These are phyloP conservation scores for Chelon auratus DNA, from an alignment of 2,797 vertebrate genomes.

Conservation along the genomic window DNA sequence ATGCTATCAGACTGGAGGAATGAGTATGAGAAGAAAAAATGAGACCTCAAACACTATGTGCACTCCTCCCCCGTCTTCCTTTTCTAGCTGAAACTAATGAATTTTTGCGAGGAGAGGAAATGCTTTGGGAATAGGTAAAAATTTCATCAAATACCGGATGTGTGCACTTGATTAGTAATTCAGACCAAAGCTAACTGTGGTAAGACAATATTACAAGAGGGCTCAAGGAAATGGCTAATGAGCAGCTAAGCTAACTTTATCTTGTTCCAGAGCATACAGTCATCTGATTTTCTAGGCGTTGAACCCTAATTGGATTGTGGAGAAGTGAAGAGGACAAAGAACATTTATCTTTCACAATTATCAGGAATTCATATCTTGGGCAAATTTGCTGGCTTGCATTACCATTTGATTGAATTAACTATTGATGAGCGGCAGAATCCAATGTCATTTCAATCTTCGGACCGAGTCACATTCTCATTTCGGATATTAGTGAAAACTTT, in stretches of 20 bases:
- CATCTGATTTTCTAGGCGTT: slow-evolving; percentile 63
- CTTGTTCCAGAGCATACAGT: slow-evolving; percentile 69
- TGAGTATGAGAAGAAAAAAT: slow-evolving; percentile 45
- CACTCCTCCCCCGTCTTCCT: slow-evolving; percentile 53
- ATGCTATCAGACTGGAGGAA: slow-evolving; percentile 63
- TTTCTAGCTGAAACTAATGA: slow-evolving; percentile 69
- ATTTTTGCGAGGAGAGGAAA: slow-evolving; percentile 71
- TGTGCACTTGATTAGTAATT: slow-evolving; percentile 79
- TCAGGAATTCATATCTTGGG: slow-evolving; percentile 70
- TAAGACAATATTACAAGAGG: slow-evolving; percentile 80
- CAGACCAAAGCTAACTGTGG: slow-evolving; percentile 77
- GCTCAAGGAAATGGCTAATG: slow-evolving; percentile 80
- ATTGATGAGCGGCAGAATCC: slow-evolving; percentile 70
- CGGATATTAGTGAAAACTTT: slow-evolving; percentile 33
- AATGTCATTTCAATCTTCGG: slow-evolving; percentile 48
- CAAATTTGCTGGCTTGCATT: slow-evolving; percentile 74
- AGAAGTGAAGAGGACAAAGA: slow-evolving; percentile 71
- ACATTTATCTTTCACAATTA: slow-evolving; percentile 73
- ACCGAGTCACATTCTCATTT: slow-evolving; percentile 39
- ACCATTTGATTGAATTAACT: slow-evolving; percentile 73
- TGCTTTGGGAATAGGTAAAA: slow-evolving; percentile 77
- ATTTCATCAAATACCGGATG: slow-evolving; percentile 80
- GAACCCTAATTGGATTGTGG: slow-evolving; percentile 78
- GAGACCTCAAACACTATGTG: slow-evolving; percentile 56
- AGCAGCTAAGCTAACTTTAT: slow-evolving; percentile 76